Evolutionary conservation across 2,113 vertebrate genomes (phyloP).

Genomic region (Acanthisitta chloris): DNA sequence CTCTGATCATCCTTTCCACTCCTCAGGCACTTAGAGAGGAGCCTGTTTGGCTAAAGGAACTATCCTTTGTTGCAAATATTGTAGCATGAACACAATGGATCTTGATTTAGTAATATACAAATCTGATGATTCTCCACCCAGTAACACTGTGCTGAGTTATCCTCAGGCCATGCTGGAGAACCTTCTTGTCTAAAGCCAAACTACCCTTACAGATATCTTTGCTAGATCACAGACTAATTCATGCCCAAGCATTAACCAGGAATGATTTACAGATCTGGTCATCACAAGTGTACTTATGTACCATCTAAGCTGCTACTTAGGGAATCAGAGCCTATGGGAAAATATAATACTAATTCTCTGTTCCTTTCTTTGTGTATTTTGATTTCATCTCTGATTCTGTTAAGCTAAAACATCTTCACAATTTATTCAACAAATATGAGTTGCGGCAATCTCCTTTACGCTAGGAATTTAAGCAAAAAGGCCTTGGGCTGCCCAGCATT

Average conservation of each 20-base stretch:
- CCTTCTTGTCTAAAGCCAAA: neutral
- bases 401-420: conserved; percentile 1
- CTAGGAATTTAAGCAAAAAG: conserved; percentile 20
- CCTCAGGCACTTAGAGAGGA: neutral
- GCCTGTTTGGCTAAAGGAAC: neutral
- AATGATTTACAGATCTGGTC: neutral
- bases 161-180: neutral
- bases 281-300: too few species aligned
- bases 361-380: neutral
- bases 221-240: neutral
- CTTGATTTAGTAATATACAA: neutral
- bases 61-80: fast-evolving
- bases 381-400: conserved; percentile 11
- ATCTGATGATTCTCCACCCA: neutral
- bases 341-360: neutral
- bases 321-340: neutral
- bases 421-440: conserved; percentile 43
- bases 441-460: conserved; percentile 16
- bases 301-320: too few species aligned
- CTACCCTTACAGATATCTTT: neutral
- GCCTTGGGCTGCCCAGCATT: conserved; percentile 37
- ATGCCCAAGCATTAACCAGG: neutral
- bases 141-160: neutral
- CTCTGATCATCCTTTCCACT: neutral
- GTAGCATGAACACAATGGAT: neutral